Conservation (phyloP, 1,140 invertebrate genomes). For the Papilio machaon region DNA sequence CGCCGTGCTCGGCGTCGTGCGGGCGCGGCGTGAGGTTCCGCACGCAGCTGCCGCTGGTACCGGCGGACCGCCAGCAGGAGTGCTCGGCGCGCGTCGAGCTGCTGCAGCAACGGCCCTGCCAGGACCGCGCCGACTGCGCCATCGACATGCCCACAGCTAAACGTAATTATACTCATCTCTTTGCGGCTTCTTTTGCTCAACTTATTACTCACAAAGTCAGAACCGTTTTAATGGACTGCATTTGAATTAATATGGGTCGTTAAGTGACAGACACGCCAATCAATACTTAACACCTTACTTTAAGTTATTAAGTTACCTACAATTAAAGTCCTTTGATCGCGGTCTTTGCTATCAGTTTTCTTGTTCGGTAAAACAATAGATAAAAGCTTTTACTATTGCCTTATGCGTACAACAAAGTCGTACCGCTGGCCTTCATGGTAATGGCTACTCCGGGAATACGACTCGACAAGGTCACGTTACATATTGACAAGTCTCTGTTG, state of each 20-base stretch:
- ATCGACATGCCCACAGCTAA: conserved; percentile 89
- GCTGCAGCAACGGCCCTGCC: conserved; percentile 85
- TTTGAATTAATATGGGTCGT: no score
- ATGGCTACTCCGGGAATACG: no score
- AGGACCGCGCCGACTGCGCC: conserved; percentile 85
- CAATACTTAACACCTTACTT: not conserved
- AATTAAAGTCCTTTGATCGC: no score
- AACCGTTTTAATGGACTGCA: conserved; percentile 80
- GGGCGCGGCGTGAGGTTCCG: conserved; percentile 82
- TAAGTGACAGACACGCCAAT: not conserved
- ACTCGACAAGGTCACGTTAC: no score
- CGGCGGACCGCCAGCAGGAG: conserved; percentile 82
- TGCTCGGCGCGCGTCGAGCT: conserved; percentile 85
- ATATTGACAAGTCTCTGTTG: no score
- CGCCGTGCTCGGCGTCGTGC: conserved; percentile 86
- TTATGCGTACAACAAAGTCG: no score
- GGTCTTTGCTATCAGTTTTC: no score
- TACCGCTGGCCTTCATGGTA: no score
- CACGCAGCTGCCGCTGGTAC: conserved; percentile 86
- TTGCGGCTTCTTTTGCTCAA: not conserved
- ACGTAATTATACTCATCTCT: conserved; percentile 73
- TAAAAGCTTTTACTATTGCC: no score
- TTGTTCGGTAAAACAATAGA: not conserved
- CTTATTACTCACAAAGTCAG: no score
- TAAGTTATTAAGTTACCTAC: not conserved